These are phyloP conservation scores for Loriculus beryllinus DNA, from an alignment of 2,797 vertebrate species.

Conservation along the genomic window DNA sequence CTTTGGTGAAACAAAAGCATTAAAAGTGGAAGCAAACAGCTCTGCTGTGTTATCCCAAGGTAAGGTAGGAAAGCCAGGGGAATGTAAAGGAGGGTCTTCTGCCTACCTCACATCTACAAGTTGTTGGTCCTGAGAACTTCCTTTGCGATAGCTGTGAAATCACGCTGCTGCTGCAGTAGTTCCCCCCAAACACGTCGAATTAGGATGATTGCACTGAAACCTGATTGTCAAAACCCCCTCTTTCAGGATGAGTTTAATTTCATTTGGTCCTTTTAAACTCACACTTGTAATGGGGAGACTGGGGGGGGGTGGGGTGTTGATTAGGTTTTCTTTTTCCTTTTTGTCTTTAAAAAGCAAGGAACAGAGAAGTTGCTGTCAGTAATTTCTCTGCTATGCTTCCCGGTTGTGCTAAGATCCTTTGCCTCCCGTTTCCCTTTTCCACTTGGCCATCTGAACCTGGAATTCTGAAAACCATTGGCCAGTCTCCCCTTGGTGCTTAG, in stretches of 20 bases:
- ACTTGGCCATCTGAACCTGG: neutral
- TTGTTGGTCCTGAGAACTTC: neutral
- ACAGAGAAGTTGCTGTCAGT: neutral
- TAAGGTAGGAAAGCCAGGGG: neutral
- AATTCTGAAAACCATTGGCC: neutral
- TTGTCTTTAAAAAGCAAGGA: neutral
- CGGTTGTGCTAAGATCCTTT: neutral
- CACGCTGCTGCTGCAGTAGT: neutral
- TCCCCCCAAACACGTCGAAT: neutral
- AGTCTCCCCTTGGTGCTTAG: neutral
- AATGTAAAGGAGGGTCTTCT: neutral
- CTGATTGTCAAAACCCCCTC: neutral
- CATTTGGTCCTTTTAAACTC: neutral
- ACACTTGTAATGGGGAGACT: neutral
- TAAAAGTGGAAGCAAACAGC: neutral
- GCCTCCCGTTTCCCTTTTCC: neutral
- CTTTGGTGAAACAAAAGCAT: neutral
- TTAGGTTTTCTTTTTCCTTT: too few relatives aligned
- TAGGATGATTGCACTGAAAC: neutral
- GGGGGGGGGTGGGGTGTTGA: fast-evolving
- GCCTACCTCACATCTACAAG: neutral
- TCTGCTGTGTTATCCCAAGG: neutral
- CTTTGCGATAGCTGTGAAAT: neutral
- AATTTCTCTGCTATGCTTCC: neutral
- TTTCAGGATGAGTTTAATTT: neutral